These are phyloP conservation scores for Rhincodon typus DNA, from an alignment of 2,797 vertebrate genomes.

Conservation along the genomic window DNA sequence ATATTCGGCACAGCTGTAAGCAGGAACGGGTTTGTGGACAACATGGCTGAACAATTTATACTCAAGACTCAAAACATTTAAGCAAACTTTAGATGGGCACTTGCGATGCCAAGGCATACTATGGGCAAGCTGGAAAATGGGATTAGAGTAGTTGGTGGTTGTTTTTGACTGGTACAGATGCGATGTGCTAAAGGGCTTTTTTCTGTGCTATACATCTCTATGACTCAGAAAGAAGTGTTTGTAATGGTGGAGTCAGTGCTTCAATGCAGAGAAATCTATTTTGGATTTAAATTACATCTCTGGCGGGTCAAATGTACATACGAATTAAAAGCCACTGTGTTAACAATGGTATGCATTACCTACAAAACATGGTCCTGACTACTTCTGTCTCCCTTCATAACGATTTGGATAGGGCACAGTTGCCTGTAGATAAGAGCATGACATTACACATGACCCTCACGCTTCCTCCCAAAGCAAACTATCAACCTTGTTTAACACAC, in stretches of 20 bases:
- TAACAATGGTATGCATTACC: neutral
- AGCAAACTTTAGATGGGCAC: no score
- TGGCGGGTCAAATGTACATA: neutral
- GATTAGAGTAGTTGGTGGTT: no score
- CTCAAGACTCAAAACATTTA: neutral
- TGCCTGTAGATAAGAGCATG: neutral
- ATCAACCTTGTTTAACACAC: neutral
- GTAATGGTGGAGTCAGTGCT: neutral
- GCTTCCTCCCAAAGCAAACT: neutral
- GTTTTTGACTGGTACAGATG: no score
- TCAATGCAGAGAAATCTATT: neutral
- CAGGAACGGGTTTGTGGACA: no score
- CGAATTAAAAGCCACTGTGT: neutral
- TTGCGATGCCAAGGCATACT: no score
- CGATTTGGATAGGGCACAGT: neutral
- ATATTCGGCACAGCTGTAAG: no score
- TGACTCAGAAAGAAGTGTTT: neutral
- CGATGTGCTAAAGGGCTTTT: no score
- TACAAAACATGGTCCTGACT: neutral
- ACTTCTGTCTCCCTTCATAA: neutral
- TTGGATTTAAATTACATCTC: neutral
- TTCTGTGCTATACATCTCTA: no score
- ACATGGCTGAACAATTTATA: neutral
- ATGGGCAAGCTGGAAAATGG: no score
- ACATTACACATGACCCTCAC: neutral